Base-by-base conservation (phyloP, 2,113 vertebrate genomes). In the Coptodon bakossiorum region DNA sequence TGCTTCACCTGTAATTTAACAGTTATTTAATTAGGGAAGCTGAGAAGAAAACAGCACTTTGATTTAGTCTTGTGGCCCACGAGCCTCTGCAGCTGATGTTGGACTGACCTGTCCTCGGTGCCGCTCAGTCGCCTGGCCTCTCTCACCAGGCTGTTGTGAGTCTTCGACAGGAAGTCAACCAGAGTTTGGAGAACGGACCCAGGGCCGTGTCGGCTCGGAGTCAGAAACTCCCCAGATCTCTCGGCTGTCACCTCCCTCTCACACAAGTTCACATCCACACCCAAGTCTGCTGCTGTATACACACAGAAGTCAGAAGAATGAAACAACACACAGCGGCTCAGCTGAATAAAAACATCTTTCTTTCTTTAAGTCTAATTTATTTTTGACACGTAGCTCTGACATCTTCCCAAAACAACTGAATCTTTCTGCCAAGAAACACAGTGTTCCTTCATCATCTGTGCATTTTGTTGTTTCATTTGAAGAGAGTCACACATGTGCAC, bases 101-200 rank as follows among this genome's bases (percentile, higher is more conserved):
- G 59, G n/a, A 71, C 95, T 83, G 31, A 97, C 96, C 96, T 95
- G 88, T 94, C 90, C 17, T 91, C 90, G 1, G 93, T 88, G 59
- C 19, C 38, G 13, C 88, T 90, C 48, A 78, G 36, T 10, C 34
- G 90, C 50, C 91, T 88, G 17, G 93, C 90, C 87, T 89, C 90
- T 36, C 84, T 90, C 85, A 97, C 94, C 88, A 97, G 90, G 86
- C 93, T 87, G 94, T 97, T 97, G 86, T 97, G 96, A 43, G 95
- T 94, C 36, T 94, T 92, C 0, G 88, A 91, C 90, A 97, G 93
- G 82, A 96, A 92, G 84, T 95, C 80, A 4, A 96, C 85, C 36
- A 97, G 90, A 12, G 34, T 90, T 4, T 86, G 87, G 57, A 96
- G 96, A 88, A 95, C 96, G 2, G 96, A 96, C 0, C 96, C 96